Evolutionary conservation across 2,888 invertebrate species (phyloP).

Genomic region (Crematogaster levior): DNA sequence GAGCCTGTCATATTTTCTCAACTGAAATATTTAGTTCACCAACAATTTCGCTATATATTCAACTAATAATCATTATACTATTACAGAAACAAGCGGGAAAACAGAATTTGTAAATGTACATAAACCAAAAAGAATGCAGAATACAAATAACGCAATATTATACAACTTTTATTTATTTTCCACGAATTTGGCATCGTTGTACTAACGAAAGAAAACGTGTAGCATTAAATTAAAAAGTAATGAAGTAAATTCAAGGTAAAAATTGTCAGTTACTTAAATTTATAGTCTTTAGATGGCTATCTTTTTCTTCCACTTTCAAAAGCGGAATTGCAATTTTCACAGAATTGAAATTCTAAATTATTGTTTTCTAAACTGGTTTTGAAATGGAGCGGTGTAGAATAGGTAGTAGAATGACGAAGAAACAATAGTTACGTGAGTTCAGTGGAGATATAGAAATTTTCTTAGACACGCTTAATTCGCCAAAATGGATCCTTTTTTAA

Average conservation of each 20-base stretch:
- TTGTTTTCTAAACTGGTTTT: conserved; percentile 58
- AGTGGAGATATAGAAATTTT: conserved; percentile 48
- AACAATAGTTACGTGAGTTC: conserved; percentile 63
- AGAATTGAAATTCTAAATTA: conserved; percentile 49
- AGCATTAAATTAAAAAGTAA: background rate
- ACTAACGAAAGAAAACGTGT: background rate
- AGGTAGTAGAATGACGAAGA: conserved; percentile 24
- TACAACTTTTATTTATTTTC: background rate
- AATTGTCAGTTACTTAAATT: background rate
- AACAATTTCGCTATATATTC: no score
- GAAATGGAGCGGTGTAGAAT: conserved; percentile 37
- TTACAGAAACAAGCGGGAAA: background rate
- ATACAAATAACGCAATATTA: background rate
- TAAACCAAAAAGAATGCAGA: background rate
- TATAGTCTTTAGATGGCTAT: background rate
- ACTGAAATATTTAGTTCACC: background rate
- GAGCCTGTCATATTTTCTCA: background rate
- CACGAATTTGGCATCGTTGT: background rate
- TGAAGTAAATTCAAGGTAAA: background rate
- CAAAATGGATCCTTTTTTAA: conserved; percentile 3
- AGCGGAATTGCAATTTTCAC: background rate
- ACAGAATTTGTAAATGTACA: background rate
- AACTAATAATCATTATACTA: background rate
- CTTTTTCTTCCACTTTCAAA: background rate
- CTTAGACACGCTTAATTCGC: conserved; percentile 19